A percentile compares a stretch with the other conserved stretches of the same genome.
These are phyloP conservation scores for Brachirus orientalis DNA, from an alignment of 2,113 vertebrate genomes.

Conservation along the genomic window DNA sequence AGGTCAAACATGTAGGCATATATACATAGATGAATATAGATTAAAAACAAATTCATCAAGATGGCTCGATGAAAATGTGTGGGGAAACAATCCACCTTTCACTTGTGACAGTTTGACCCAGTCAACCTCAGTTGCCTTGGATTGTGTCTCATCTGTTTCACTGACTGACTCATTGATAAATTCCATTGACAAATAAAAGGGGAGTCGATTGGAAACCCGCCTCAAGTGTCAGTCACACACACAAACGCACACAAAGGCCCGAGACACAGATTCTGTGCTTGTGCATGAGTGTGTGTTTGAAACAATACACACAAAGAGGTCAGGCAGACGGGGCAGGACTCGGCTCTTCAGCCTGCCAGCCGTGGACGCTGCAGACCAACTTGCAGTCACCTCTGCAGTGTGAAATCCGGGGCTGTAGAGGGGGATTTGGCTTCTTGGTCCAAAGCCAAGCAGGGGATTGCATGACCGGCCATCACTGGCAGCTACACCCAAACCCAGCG, in stretches of 20 bases:
- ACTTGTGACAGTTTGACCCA: constrained; percentile 30
- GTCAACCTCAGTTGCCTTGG: constrained; percentile 3
- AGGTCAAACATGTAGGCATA: not conserved
- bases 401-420: constrained; percentile 83
- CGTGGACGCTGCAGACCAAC: constrained; percentile 79
- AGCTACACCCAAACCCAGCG: constrained; percentile 46
- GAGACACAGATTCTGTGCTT: constrained; percentile 2
- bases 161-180: constrained; percentile 43
- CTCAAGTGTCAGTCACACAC: constrained; percentile 36
- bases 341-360: constrained; percentile 75
- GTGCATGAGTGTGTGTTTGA: constrained; percentile 43
- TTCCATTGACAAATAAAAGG: constrained; percentile 38
- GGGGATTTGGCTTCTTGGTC: constrained; percentile 83
- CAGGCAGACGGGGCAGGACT: constrained; percentile 40
- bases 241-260: not conserved
- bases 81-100: constrained; percentile 27
- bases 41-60: constrained; percentile 29
- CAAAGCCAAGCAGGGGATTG: constrained; percentile 81
- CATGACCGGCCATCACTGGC: constrained; percentile 75
- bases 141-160: constrained; percentile 30
- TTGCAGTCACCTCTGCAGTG: constrained; percentile 67
- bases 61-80: no score
- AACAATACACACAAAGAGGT: constrained; percentile 56
- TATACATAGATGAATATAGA: constrained; percentile 19
- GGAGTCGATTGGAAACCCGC: constrained; percentile 21